Evolutionary conservation across 2,888 invertebrate species (phyloP).

Genomic region (Nomada lathburiana): DNA sequence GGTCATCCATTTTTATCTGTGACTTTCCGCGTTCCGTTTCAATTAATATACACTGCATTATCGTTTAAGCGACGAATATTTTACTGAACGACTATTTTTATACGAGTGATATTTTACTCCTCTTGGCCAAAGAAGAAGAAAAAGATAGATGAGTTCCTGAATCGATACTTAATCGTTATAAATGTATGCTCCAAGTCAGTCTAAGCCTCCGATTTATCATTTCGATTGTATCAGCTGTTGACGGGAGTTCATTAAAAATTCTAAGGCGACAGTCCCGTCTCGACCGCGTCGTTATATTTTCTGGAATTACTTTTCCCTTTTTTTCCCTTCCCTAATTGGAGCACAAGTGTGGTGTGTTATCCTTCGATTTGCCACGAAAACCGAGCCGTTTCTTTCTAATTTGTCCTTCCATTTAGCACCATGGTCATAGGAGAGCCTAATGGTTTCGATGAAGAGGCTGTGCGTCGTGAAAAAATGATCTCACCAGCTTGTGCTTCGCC

Average conservation of each 20-base stretch:
- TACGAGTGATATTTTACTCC: too few relatives aligned
- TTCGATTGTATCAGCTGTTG: not conserved
- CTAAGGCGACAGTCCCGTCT: too few relatives aligned
- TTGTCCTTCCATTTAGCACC: slow-evolving; percentile 33
- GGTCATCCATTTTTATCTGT: not conserved
- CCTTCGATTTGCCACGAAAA: not conserved
- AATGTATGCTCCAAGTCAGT: not conserved
- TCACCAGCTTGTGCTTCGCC: slow-evolving; percentile 8
- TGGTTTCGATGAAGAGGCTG: slow-evolving; percentile 9
- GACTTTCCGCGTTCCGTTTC: not conserved
- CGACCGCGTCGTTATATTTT: not conserved
- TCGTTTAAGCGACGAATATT: not conserved
- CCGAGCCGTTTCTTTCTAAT: slow-evolving; percentile 21
- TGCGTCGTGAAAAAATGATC: slow-evolving; percentile 19
- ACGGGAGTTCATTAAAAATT: not conserved
- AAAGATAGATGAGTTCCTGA: too few relatives aligned
- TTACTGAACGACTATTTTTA: not conserved
- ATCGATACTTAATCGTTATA: not conserved
- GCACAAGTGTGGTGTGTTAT: not conserved
- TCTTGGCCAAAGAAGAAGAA: not conserved
- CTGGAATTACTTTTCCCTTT: too few relatives aligned
- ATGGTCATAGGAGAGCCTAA: slow-evolving; percentile 24
- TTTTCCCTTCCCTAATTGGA: too few relatives aligned
- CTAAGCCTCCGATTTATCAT: not conserved
- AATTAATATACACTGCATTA: not conserved